Evolutionary conservation across 2,113 vertebrate species (phyloP), one percentile per base, ranked within the genome.

Genomic region (Chauna torquata): DNA sequence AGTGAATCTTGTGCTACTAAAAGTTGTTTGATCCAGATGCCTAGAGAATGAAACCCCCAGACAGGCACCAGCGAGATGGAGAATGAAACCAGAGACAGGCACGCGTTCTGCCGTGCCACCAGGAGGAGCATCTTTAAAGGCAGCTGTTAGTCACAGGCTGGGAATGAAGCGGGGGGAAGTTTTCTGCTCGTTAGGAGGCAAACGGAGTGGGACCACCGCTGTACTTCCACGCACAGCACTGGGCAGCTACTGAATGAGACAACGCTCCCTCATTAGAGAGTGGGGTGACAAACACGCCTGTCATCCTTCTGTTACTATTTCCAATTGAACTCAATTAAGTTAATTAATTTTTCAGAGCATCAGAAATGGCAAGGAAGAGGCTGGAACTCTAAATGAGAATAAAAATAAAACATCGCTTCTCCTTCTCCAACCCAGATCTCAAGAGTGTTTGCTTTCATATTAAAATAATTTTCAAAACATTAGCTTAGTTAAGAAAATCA

Each of bases 291-390:
- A 96, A 69, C 0, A 4, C 3, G 1, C 58, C 92, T 95, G 88
- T 82, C 74, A 93, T 95, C 93, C 91, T 94, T 90, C 89, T 97
- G 89, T 92, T 94, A 52, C 78, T 95, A 89, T 88, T 96, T 96
- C 83, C 66, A 97, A 96, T 92, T 52, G 62, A 94, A 90, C 75
- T 87, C 87, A 91, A 95, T 95, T 95, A 95, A 94, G 75, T 95
- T 80, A 91, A 94, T 92, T 85, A 85, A 40, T 83, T 95, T 95
- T 94, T 92, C 83, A 88, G 42, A 7, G 38, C 50, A 93, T 90
- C n/a, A 68, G 82, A 94, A 95, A 85, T 66, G 16, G 19, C 65
- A 76, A 82, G 38, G 50, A 86, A 88, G 47, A 93, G 59, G 62
- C 57, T 50, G 34, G 70, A 87, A 70, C n/a, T n/a, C 40, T 88